phyloP scores from a whole-genome alignment of 2,797 vertebrate genomes.

The Chelidonichthys spinosus region DNA sequence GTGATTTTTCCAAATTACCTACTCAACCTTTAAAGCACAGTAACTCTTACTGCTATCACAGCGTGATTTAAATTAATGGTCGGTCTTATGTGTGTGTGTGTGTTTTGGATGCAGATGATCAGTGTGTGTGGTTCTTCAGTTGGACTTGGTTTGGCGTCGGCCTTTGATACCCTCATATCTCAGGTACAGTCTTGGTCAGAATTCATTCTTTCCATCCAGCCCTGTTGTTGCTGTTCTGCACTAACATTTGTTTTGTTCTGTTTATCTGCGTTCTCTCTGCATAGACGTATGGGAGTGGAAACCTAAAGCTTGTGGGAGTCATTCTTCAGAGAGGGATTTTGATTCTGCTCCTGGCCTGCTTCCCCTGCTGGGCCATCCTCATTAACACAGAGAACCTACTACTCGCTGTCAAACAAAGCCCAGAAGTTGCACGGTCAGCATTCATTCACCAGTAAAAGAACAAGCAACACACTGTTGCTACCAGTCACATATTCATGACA shows the following conservation, averaged over 20 bases:
- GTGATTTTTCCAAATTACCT: no score
- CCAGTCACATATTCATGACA: no score
- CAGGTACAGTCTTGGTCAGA: constrained; percentile 7
- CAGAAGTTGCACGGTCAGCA: constrained; percentile 83
- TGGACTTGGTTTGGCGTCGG: background rate
- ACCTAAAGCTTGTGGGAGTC: constrained; percentile 91
- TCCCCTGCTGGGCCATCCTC: constrained; percentile 70
- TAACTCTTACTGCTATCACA: no score
- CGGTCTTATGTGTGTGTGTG: background rate
- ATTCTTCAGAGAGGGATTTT: constrained; percentile 76
- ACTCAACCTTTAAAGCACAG: no score
- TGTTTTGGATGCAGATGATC: background rate
- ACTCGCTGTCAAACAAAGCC: constrained; percentile 77
- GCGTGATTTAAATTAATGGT: background rate
- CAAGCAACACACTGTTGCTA: background rate
- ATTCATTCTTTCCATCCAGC: background rate
- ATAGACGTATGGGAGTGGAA: constrained; percentile 84
- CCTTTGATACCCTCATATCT: constrained; percentile 3
- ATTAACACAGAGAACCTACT: constrained; percentile 89
- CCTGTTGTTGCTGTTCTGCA: background rate
- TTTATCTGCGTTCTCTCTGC: background rate
- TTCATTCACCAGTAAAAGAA: background rate
- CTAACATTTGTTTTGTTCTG: background rate
- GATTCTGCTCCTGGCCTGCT: no score
- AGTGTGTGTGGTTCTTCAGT: background rate